Base-by-base conservation (phyloP, 2,888 invertebrate genomes). In the Cyclophora albipunctata region DNA sequence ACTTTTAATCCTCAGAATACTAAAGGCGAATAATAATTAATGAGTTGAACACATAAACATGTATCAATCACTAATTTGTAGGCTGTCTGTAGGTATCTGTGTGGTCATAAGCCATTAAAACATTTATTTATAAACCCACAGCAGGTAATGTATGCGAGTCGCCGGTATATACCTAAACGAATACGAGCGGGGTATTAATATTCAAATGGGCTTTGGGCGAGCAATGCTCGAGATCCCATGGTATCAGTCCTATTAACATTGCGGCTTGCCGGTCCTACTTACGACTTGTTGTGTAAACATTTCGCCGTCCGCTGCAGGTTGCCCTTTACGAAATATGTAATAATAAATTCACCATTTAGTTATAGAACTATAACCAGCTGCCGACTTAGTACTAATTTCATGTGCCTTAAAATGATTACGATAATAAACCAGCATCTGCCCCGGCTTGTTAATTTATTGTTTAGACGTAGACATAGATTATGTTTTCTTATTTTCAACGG, bases 151-250 rank as follows among this genome's bases (percentile, higher is more conserved):
- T 74, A 77, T 76, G 74, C 76, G 64, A 66, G 68, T 65, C 66
- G 69, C 71, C 6, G 69, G 63, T 71, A 70, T 67, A 68, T 63
- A 69, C 65, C 68, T 74, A 75, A 75, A 71, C 72, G 74, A 71
- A 75, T 72, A 74, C 66, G 63, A 70, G 69, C 64, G 62, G 60
- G 58, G 66, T 77, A 82, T 84, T 82, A 85, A 84, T 84, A 86
- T 84, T 84, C 78, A 82, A 82, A 84, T 78, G 67, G 76, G 75
- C 78, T 78, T 73, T 73, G 63, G 77, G 78, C 78, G 67, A 70
- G 65, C 71, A 68, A 64, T 67, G 71, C 67, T 71, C 62, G 65
- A 69, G 72, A 72, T 79, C 76, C 77, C 75, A 65, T 67, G 75
- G 78, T 65, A 77, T 78, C 75, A 77, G 73, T 66, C 62, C 68